These are phyloP conservation scores for Heliconius eleuchia DNA, from an alignment of 1,140 invertebrate species.

Conservation along the genomic window DNA sequence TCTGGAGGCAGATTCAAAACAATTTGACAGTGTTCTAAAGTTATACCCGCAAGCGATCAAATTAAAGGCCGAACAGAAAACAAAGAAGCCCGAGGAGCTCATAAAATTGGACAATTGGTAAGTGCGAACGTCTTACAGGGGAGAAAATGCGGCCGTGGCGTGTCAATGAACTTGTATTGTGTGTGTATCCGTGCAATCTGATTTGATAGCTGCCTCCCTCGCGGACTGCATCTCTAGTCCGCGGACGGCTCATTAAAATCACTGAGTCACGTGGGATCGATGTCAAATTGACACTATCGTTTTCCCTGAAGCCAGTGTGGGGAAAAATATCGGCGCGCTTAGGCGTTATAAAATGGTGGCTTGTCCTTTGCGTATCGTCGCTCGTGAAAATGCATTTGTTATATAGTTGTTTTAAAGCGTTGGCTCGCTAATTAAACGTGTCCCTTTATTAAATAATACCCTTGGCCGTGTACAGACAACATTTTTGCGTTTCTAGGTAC, in stretches of 20 bases:
- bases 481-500: conserved; percentile 54
- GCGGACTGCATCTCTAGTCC: conserved; percentile 82
- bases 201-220: conserved; percentile 83
- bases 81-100: conserved; percentile 95
- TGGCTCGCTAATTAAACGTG: conserved; percentile 44
- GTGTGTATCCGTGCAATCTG: conserved; percentile 83
- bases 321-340: conserved; percentile 77
- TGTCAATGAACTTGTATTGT: conserved; percentile 83
- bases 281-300: conserved; percentile 82
- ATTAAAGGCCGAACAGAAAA: conserved; percentile 92
- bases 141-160: conserved; percentile 81
- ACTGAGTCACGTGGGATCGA: conserved; percentile 84
- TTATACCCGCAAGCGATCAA: conserved; percentile 93
- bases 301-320: conserved; percentile 79
- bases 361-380: conserved; percentile 70
- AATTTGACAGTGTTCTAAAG: conserved; percentile 93
- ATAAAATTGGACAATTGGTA: conserved; percentile 96
- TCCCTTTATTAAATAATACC: conserved; percentile 51
- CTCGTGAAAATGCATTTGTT: conserved; percentile 68
- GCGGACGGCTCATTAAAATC: conserved; percentile 84
- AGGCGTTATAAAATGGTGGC: conserved; percentile 82
- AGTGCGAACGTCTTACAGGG: conserved; percentile 83
- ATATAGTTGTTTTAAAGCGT: conserved; percentile 44
- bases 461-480: conserved; percentile 49
- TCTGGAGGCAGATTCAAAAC: conserved; percentile 90